A percentile compares a stretch with the other conserved stretches of the same genome.
Conservation (phyloP, 2,113 vertebrate genomes). For the Halichoerus grypus region DNA sequence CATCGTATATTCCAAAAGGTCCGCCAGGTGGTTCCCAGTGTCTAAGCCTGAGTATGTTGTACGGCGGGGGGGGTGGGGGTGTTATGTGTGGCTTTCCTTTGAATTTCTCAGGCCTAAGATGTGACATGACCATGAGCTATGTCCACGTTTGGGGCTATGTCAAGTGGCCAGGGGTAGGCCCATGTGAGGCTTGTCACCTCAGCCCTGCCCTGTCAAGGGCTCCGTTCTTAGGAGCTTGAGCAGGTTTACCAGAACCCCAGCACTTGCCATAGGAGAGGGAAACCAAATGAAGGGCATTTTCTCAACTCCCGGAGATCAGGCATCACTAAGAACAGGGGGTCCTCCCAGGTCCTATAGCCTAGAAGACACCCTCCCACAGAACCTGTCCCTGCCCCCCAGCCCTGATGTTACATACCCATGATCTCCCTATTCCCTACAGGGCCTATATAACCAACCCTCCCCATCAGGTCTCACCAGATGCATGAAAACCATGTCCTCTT, state of each 20-base stretch:
- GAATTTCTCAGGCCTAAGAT: constrained; percentile 25
- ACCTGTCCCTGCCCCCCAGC: not conserved
- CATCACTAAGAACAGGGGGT: not conserved
- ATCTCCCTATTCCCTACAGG: not conserved
- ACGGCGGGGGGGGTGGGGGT: not conserved
- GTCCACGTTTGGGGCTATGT: not conserved
- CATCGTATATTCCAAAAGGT: not conserved
- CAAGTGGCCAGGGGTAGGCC: not conserved
- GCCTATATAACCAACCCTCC: not conserved
- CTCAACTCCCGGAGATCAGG: not conserved
- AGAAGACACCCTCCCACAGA: not conserved
- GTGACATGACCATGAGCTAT: not conserved
- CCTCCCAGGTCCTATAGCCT: not conserved
- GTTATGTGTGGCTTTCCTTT: not conserved
- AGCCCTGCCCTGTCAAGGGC: not conserved
- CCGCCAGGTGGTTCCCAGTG: not conserved
- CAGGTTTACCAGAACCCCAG: not conserved
- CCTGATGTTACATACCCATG: not conserved
- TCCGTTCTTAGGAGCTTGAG: not conserved
- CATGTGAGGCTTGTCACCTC: not conserved
- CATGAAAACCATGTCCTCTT: not conserved
- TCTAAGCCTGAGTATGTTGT: not conserved
- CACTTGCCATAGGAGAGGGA: not conserved
- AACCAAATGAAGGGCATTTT: not conserved
- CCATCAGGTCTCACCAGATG: not conserved